Evolutionary conservation across 2,797 vertebrate genomes (phyloP), one percentile per base, ranked within the genome.

Genomic region (Octomys mimax): DNA sequence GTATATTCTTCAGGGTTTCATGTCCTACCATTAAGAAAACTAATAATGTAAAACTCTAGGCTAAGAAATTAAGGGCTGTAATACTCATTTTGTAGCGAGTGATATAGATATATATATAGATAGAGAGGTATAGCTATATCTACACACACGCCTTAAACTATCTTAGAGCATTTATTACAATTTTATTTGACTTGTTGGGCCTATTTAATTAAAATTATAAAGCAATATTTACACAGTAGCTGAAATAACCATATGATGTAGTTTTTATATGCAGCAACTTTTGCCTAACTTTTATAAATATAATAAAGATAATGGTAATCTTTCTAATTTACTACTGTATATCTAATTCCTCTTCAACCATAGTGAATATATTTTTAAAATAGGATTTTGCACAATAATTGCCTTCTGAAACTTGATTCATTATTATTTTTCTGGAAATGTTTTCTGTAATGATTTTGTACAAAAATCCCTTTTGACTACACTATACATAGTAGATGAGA

Each of bases 191-290:
- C 28, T 86, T 91, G 82, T 78, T 62, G 75, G 89, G 28, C 81
- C 81, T 85, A 90, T 59, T 70, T 61, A 83, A 49, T 88, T 91
- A 66, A 97, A 86, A 59, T 39, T 95, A 70, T 39, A 52, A 84
- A 84, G 33, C 52, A 89, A 0, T 95, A 68, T 93, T 77, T 96
- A 73, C 36, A 71, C 49, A 93, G 85, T 86, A 91, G 83, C 31
- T 89, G 64, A 87, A 94, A 75, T 39, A 52, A 6, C n/a, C 46
- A 59, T 68, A 22, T 87, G 83, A 19, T 87, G 19, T 80, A 28
- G 18, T 95, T 83, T 89, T 92, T 73, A 64, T 80, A 28, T 62
- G 54, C 75, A 84, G 59, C 73, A 73, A 62, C 33, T 88, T 91
- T 68, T 64, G 19, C 39, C 49, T 82, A 39, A 19, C 26, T 68